Percentiles rank a stretch among this genome's conserved stretches.
These are phyloP conservation scores for Synchiropus splendidus DNA, from an alignment of 2,113 vertebrate genomes.

Conservation along the genomic window DNA sequence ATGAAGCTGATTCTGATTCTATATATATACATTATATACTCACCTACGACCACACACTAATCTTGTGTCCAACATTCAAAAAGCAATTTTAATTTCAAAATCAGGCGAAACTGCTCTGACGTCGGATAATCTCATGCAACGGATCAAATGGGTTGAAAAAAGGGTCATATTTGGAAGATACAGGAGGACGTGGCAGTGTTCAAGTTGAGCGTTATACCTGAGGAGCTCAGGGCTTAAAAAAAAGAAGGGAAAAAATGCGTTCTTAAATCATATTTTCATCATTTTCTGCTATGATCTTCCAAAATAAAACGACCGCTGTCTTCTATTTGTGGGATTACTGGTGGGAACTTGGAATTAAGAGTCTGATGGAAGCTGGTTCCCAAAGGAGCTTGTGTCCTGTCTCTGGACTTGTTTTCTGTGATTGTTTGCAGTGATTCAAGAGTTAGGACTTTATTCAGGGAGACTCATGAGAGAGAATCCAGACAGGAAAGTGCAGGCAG, in stretches of 20 bases:
- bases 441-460: constrained; percentile 7
- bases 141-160: constrained; percentile 19
- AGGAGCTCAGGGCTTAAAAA: too few species aligned
- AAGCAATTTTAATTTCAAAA: constrained; percentile 16
- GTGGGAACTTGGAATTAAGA: constrained; percentile 19
- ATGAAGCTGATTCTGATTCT: too few species aligned
- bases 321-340: constrained; percentile 17
- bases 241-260: too few species aligned
- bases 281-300: constrained; percentile 13
- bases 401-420: constrained; percentile 14
- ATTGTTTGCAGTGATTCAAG: constrained; percentile 7
- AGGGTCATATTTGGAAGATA: constrained; percentile 27
- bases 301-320: constrained; percentile 9
- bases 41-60: too few species aligned
- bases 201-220: constrained; percentile 4
- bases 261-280: constrained; percentile 9
- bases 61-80: constrained; percentile 3
- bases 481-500: constrained; percentile 1
- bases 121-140: constrained; percentile 20
- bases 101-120: constrained; percentile 2
- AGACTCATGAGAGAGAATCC: constrained; percentile 3
- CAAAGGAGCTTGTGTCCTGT: constrained; percentile 9
- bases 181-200: constrained; percentile 10
- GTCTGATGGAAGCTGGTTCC: constrained; percentile 9
- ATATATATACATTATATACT: too few species aligned